A percentile compares a stretch with the other conserved stretches of the same genome.
Conservation (phyloP, 2,888 invertebrate species). For the Ichneumoninae sp. region DNA sequence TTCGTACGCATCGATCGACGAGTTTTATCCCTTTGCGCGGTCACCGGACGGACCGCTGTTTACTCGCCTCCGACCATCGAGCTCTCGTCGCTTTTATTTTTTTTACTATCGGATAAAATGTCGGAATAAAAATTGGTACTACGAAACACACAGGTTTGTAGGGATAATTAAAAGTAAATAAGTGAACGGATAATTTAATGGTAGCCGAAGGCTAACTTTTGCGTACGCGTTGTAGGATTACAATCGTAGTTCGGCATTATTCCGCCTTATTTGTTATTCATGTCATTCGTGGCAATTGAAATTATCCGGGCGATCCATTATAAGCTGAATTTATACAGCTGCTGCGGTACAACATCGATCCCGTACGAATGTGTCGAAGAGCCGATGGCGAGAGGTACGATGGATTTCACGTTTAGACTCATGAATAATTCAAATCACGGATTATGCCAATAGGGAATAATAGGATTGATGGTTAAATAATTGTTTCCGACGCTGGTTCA, state of each 20-base stretch:
- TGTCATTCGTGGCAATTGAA: constrained; percentile 6
- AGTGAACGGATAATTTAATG: too few relatives aligned
- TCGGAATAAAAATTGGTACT: too few relatives aligned
- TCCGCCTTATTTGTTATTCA: constrained; percentile 4
- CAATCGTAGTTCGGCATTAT: neutral
- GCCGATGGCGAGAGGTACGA: neutral
- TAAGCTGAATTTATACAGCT: constrained; percentile 2
- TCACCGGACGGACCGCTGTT: neutral
- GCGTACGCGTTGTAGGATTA: neutral
- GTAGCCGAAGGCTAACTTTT: neutral
- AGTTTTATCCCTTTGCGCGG: constrained; percentile 6
- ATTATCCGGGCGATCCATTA: neutral
- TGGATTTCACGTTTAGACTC: constrained; percentile 2
- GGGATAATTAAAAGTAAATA: too few relatives aligned
- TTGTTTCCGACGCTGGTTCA: constrained; percentile 2
- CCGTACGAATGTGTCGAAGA: neutral
- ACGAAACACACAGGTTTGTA: too few relatives aligned
- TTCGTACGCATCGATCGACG: constrained; percentile 15
- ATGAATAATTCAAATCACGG: constrained; percentile 27
- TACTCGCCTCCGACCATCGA: neutral
- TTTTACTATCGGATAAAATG: too few relatives aligned
- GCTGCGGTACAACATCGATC: neutral
- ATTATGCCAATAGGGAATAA: constrained; percentile 1
- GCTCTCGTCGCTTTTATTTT: neutral
- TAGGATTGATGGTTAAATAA: constrained; percentile 14